Evolutionary conservation across 1,140 invertebrate species (phyloP), one percentile per base, ranked within the genome.

Genomic region (Panulirus ornatus): DNA sequence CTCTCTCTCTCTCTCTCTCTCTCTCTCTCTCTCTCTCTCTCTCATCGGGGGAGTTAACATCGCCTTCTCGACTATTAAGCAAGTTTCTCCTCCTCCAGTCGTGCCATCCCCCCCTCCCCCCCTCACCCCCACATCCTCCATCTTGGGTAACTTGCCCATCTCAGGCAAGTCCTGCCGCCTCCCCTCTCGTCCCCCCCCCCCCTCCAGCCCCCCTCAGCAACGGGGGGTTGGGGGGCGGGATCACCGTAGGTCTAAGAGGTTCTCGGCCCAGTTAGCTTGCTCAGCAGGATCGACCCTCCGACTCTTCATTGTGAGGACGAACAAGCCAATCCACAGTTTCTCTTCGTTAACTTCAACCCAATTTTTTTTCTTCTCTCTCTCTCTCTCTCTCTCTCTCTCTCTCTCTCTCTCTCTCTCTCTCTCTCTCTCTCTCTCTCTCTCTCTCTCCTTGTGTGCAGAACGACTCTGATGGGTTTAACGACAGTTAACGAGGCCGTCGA

Each of bases 341-440:
- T 87, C 71, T 87, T 87, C 84, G 84, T 87, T 87, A 87, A 87
- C 73, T 78, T 87, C 73, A 76, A 78, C 75, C 73, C 47, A 30
- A 87, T 78, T 87, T 87, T 87, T 87, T 63, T 51, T 84, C 40
- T 47, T 58, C 30, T 87, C 54, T 44, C 51, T 78, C 73, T 87
- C 66, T 78, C 73, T 78, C 73, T 70, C 66, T 70, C 66, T 70
- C 66, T 70, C 66, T 70, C 66, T 70, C 66, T 70, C 66, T 70
- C 66, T 70, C 66, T 70, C 66, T 70, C 66, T 70, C 66, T 70
- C 66, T 70, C 66, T 66, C 63, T 66, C 63, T 66, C 63, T 70
- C 66, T 70, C 66, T 70, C 66, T 70, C 66, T 70, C 66, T 70
- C 66, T 27, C 58, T 22, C 51, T 58, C 11, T 58, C 51, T 58